Evolutionary conservation across 2,888 invertebrate genomes (phyloP).

Genomic region (Julus scanicus): DNA sequence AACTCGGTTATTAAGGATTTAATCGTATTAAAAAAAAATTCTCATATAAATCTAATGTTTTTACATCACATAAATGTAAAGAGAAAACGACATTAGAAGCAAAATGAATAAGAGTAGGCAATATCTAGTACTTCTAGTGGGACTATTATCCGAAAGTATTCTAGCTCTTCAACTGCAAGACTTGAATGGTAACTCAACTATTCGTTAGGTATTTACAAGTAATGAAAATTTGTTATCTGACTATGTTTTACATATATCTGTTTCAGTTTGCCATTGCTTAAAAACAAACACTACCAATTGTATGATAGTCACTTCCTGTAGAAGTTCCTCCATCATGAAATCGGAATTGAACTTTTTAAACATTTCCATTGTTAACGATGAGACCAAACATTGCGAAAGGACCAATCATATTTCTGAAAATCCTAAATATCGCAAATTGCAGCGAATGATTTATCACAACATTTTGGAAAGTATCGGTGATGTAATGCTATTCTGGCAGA

Average conservation of each 20-base stretch:
- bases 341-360: neutral
- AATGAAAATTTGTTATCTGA: neutral
- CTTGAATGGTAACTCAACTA: neutral
- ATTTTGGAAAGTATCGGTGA: constrained; percentile 26
- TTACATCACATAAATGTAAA: neutral
- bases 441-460: constrained; percentile 34
- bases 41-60: neutral
- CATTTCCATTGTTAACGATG: neutral
- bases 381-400: neutral
- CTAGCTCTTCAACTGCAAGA: neutral
- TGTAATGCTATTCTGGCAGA: constrained; percentile 47
- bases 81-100: neutral
- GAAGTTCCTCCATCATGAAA: neutral
- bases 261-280: constrained; percentile 15
- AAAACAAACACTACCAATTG: neutral
- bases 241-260: neutral
- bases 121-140: neutral
- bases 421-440: neutral
- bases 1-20: neutral
- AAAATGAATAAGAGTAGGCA: neutral
- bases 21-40: neutral
- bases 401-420: neutral
- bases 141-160: neutral
- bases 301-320: neutral
- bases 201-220: neutral